phyloP scores from a whole-genome alignment of 2,113 vertebrate genomes.

The Pimephales promelas region DNA sequence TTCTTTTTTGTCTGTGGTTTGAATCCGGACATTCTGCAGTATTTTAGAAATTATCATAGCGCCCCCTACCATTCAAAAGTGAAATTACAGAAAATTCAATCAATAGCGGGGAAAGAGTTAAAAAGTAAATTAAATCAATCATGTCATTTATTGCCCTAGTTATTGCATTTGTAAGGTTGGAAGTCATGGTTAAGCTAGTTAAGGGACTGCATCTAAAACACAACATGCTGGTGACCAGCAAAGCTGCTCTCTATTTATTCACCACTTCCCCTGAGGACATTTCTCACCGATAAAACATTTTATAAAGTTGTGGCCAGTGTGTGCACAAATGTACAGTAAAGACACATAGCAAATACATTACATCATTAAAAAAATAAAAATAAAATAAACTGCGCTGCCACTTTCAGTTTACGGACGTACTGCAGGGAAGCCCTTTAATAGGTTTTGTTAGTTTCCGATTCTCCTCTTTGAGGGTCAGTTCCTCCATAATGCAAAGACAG shows the following conservation, averaged over 20 bases:
- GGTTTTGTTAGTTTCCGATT: constrained; percentile 17
- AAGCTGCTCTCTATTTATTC: background rate
- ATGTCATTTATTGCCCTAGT: background rate
- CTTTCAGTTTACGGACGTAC: background rate
- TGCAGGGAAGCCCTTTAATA: constrained; percentile 43
- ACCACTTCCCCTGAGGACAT: background rate
- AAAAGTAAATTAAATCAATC: background rate
- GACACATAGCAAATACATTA: constrained; percentile 14
- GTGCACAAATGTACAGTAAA: background rate
- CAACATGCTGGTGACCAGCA: constrained; percentile 10
- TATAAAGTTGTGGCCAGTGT: background rate
- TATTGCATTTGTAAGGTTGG: background rate
- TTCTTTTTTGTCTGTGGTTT: too few species aligned
- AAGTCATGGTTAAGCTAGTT: background rate
- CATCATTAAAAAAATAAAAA: background rate
- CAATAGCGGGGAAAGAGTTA: too few species aligned
- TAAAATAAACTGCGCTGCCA: constrained; percentile 6
- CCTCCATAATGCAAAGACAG: constrained; percentile 22
- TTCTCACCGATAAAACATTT: background rate
- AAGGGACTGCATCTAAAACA: background rate
- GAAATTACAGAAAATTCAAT: too few species aligned
- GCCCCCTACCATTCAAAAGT: too few species aligned
- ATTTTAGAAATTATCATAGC: background rate
- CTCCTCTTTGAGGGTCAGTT: constrained; percentile 30
- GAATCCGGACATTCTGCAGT: too few species aligned